Evolutionary conservation across 2,797 vertebrate species (phyloP).

Genomic region (Brachyrhaphis roseni): DNA sequence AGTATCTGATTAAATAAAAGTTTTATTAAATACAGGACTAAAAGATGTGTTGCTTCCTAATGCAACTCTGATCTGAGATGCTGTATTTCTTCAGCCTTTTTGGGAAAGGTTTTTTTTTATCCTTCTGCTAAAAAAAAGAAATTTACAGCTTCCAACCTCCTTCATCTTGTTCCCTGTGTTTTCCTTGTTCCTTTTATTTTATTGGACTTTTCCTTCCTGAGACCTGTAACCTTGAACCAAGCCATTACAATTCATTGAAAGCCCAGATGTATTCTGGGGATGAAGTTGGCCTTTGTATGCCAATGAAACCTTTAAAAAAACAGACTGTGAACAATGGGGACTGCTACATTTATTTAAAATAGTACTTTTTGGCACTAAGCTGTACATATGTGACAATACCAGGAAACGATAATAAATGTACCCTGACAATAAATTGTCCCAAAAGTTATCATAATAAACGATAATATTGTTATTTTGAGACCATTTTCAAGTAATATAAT

Average conservation of each 20-base stretch:
- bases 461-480: too few relatives aligned
- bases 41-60: not conserved
- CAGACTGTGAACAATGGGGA: not conserved
- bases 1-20: not conserved
- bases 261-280: slow-evolving; percentile 16
- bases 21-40: not conserved
- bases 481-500: too few relatives aligned
- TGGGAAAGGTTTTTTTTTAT: not conserved
- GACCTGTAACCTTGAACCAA: slow-evolving; percentile 45
- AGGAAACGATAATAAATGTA: not conserved
- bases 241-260: slow-evolving; percentile 39
- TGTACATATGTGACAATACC: not conserved
- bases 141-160: slow-evolving; percentile 14
- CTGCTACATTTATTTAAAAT: slow-evolving; percentile 4
- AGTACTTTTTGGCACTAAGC: not conserved
- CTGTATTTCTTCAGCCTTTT: not conserved
- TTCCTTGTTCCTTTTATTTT: slow-evolving; percentile 35
- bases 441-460: too few relatives aligned
- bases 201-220: slow-evolving; percentile 32
- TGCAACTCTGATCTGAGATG: not conserved
- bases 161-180: slow-evolving; percentile 23
- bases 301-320: slow-evolving; percentile 17
- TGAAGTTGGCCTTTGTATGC: slow-evolving; percentile 15
- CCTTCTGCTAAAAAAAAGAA: not conserved
- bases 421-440: too few relatives aligned